A percentile compares a stretch with the other conserved stretches of the same genome.
phyloP scores from a whole-genome alignment of 2,113 vertebrate genomes.

The Natator depressus region DNA sequence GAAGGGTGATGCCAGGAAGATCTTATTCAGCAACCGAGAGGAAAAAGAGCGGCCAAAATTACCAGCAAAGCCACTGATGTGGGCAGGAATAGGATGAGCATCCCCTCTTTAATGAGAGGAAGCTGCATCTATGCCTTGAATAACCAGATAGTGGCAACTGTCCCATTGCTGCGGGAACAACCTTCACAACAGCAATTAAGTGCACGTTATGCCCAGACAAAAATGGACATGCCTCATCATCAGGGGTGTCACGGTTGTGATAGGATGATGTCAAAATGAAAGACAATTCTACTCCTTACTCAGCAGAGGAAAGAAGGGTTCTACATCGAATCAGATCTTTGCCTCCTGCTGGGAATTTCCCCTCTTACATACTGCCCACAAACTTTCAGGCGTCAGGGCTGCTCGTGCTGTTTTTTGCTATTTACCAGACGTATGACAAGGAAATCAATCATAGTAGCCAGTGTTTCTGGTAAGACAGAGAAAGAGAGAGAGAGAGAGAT shows the following conservation, averaged over 20 bases:
- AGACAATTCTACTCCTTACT: neutral
- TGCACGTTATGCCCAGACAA: neutral
- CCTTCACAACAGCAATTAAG: neutral
- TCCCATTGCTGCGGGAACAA: neutral
- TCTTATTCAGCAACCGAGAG: neutral
- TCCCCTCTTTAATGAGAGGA: neutral
- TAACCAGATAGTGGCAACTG: neutral
- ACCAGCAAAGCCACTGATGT: neutral
- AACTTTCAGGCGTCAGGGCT: neutral
- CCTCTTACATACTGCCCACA: neutral
- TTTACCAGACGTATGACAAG: neutral
- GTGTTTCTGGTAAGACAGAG: neutral
- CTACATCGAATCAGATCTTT: neutral
- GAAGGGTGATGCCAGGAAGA: neutral
- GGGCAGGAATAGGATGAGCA: neutral
- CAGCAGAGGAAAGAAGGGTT: neutral
- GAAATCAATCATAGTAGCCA: constrained; percentile 46
- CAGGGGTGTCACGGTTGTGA: neutral
- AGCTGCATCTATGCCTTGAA: neutral
- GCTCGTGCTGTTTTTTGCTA: neutral
- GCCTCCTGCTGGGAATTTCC: neutral
- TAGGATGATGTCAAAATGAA: neutral
- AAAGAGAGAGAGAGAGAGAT: constrained; percentile 22
- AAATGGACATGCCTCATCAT: neutral
- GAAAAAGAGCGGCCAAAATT: neutral